phyloP scores from a whole-genome alignment of 2,888 invertebrate species.

The Euproctis similis region DNA sequence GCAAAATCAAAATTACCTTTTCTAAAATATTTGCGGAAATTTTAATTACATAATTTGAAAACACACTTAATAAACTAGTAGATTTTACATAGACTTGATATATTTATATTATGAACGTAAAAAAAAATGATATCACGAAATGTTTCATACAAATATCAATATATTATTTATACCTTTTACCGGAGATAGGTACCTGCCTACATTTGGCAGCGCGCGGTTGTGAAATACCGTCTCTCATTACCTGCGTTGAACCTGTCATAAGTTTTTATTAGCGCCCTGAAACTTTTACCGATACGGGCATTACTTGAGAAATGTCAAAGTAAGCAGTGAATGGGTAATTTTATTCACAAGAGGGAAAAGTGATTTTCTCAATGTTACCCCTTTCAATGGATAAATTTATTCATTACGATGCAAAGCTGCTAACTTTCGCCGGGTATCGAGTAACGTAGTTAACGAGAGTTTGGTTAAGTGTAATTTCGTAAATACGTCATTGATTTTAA shows the following conservation, averaged over 20 bases:
- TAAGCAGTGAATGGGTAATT: slow-evolving; percentile 61
- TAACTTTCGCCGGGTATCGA: slow-evolving; percentile 41
- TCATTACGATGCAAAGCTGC: slow-evolving; percentile 44
- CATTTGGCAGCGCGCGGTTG: too few relatives aligned
- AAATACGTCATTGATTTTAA: too few relatives aligned
- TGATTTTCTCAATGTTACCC: slow-evolving; percentile 50
- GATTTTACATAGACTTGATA: too few relatives aligned
- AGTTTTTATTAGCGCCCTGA: slow-evolving; percentile 35
- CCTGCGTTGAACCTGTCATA: slow-evolving; percentile 33
- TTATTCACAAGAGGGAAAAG: slow-evolving; percentile 52
- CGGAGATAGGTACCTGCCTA: too few relatives aligned
- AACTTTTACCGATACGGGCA: slow-evolving; percentile 46
- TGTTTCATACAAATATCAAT: too few relatives aligned
- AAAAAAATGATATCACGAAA: too few relatives aligned
- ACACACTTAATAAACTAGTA: too few relatives aligned
- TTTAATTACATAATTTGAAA: too few relatives aligned
- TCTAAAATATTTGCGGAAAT: too few relatives aligned
- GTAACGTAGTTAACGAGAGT: slow-evolving; percentile 42
- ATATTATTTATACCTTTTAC: too few relatives aligned
- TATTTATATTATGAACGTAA: too few relatives aligned
- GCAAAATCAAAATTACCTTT: too few relatives aligned
- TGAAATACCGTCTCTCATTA: slow-evolving; percentile 24
- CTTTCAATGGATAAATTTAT: slow-evolving; percentile 54
- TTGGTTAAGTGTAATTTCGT: slow-evolving; percentile 41
- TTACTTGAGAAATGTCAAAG: slow-evolving; percentile 40